Evolutionary conservation across 2,888 invertebrate genomes (phyloP), one percentile per base, ranked within the genome.

Genomic region (Leptinotarsa rubiginosa): DNA sequence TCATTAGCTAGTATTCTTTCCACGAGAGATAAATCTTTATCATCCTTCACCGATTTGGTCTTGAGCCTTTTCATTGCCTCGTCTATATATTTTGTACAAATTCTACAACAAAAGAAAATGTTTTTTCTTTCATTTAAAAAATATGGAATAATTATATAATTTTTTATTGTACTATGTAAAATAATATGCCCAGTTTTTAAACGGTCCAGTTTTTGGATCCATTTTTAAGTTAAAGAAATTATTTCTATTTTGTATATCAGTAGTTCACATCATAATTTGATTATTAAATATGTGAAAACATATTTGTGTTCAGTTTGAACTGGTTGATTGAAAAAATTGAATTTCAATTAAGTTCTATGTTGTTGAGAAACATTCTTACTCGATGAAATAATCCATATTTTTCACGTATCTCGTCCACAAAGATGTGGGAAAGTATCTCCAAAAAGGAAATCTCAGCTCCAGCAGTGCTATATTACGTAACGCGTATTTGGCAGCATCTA

Each of bases 341-440:
- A 2, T 41, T 41, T 10, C 0, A 41, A 18, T 52, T 47, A 0
- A 65, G 0, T 18, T 10, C n/a, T 47, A 56, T n/a, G n/a, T 52
- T 25, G n/a, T 69, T 54, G n/a, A 13, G 15, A 16, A 16, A n/a
- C 16, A 50, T 16, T n/a, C 83, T 83, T 87, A 93, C 93, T 91
- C 91, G 77, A 91, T 90, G 81, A 94, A 93, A 5, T 91, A 92
- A 81, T 94, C 93, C 77, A 94, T 87, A 0, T 93, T 92, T 1
- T 89, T 87, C 0, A 93, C 91, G 80, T 92, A 93, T 85, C 88
- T 86, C 62, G 87, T 89, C 87, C 92, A 93, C 82, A 91, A 91
- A 0, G 91, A 88, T 0, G 93, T 93, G 5, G 89, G 90, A 83
- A 92, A 91, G 3, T 92, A 80, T 81, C 91, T 89, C 93, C 93